Base-by-base conservation (phyloP, 2,797 vertebrate species). In the Molossus molossus region DNA sequence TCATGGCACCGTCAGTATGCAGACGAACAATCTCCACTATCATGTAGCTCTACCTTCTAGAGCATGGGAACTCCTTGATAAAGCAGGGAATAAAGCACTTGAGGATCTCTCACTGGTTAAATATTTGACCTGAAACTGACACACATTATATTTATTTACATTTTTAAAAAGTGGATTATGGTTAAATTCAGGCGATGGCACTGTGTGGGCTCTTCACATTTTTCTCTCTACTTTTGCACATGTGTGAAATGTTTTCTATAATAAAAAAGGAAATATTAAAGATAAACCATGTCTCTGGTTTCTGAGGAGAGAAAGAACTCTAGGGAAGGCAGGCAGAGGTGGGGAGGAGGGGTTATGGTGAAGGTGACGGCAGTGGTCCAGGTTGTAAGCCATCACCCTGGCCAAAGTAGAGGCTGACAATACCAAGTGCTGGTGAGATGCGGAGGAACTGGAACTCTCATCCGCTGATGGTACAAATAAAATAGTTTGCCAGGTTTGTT, bases 401-500 rank as follows among this genome's bases (percentile, higher is more conserved):
- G n/a, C 70, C 55, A 18, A 33, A 48, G 27, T 10, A 20, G 55
- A 87, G n/a, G 60, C 25, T 9, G 85, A 50, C 50, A 65, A 33
- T 1, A 58, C 17, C 57, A 20, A 72, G 62, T 90, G 95, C 12
- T 13, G 40, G 0, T 5, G 6, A 29, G 50, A 10, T 0, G 0
- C 5, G 58, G 65, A 70, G 86, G 17, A 67, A 60, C 65, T 13
- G n/a, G 58, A 58, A 81, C 7, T 5, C 23, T 73, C 58, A 17
- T 18, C 45, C 1, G 0, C 10, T 6, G 55, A 21, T 12, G 62
- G 76, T 8, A 0, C 9, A 53, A 15, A 3, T 10, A 17, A 40
- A 53, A 57, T 25, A 14, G 20, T 76, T 53, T 60, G 69, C 67
- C 37, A 72, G 75, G 50, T 79, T 70, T 53, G 10, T 17, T 60